Conservation (phyloP, 2,888 invertebrate species). For the Megalurothrips usitatus region DNA sequence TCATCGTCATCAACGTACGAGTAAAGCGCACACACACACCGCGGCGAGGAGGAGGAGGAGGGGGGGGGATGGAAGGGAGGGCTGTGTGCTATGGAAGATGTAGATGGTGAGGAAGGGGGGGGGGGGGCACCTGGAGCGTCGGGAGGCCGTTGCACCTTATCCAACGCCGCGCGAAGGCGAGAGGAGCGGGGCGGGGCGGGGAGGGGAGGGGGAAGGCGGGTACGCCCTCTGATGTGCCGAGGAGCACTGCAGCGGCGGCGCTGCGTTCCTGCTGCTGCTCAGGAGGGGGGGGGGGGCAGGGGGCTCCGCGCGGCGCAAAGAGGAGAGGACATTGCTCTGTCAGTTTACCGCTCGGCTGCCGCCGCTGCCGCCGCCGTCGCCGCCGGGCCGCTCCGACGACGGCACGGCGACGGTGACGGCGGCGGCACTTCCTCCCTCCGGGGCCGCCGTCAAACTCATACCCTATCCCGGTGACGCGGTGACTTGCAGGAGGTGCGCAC, state of each 20-base stretch:
- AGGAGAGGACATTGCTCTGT: slow-evolving; percentile 3
- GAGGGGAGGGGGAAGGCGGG: not conserved
- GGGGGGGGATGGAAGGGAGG: no score
- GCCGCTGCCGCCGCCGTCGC: not conserved
- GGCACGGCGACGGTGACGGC: no score
- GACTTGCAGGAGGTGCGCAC: not conserved
- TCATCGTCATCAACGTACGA: no score
- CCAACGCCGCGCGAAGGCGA: not conserved
- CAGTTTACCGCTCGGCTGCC: slow-evolving; percentile 24
- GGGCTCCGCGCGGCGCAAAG: not conserved
- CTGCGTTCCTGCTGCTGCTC: not conserved
- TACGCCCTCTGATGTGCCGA: not conserved
- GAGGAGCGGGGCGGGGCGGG: not conserved
- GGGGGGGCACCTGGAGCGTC: not conserved
- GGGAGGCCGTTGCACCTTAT: slow-evolving; percentile 2
- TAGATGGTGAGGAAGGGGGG: not conserved
- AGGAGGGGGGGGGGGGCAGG: not conserved
- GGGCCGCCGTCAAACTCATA: not conserved
- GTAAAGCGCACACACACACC: no score
- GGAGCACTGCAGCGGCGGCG: not conserved
- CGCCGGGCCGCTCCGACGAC: not conserved
- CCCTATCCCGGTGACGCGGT: not conserved
- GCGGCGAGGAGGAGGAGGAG: no score
- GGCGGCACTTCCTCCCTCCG: not conserved
- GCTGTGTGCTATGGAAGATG: no score